phyloP scores from a whole-genome alignment of 2,113 vertebrate species.

The Clupea harengus region DNA sequence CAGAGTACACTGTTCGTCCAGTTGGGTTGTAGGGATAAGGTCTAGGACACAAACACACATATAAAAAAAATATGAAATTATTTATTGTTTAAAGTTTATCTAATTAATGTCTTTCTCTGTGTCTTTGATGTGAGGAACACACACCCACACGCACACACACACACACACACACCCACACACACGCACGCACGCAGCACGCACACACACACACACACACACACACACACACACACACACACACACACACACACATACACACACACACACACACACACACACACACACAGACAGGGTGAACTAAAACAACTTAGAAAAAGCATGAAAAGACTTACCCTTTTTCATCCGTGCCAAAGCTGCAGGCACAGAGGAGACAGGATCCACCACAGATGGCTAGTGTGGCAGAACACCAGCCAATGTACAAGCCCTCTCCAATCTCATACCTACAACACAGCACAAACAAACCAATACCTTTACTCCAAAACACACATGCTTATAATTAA shows the following conservation, averaged over 20 bases:
- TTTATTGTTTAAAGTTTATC: background rate
- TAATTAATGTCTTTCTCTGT: background rate
- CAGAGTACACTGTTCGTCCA: conserved; percentile 69
- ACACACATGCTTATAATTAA: background rate
- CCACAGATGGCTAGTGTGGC: conserved; percentile 76
- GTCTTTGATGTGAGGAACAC: too few species aligned
- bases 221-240: background rate
- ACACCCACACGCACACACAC: background rate
- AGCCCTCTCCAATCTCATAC: conserved; percentile 83
- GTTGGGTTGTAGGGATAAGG: conserved; percentile 52
- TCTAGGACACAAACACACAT: background rate
- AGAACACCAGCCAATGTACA: conserved; percentile 89
- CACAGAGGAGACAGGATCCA: conserved; percentile 73
- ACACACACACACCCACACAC: background rate
- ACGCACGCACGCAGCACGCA: background rate
- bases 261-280: background rate
- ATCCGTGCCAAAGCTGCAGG: conserved; percentile 60
- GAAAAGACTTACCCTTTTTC: conserved; percentile 66
- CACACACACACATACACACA: background rate
- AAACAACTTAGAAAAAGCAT: background rate
- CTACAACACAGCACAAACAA: conserved; percentile 56
- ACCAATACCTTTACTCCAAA: too few species aligned
- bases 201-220: background rate
- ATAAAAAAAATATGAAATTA: too few species aligned
- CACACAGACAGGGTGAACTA: background rate